A percentile compares a stretch with the other conserved stretches of the same genome.
Conservation (phyloP, 2,113 vertebrate genomes). For the Scartelaos histophorus region DNA sequence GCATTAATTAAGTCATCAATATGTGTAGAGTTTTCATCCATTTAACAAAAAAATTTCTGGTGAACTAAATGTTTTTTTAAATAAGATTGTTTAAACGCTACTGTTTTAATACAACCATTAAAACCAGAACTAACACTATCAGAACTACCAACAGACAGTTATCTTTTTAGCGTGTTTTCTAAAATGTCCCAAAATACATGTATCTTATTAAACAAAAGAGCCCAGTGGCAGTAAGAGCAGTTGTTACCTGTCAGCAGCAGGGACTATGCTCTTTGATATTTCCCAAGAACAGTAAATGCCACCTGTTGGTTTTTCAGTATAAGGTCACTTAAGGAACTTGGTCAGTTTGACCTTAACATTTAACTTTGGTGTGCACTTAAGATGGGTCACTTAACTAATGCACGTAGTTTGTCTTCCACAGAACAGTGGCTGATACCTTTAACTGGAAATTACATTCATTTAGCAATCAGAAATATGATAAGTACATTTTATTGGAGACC, state of each 20-base stretch:
- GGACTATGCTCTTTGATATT: constrained; percentile 20
- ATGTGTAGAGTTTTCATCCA: too few species aligned
- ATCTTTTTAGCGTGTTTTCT: not conserved
- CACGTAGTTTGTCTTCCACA: not conserved
- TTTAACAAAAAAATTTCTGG: too few species aligned
- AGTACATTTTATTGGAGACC: not conserved
- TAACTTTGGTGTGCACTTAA: constrained; percentile 3
- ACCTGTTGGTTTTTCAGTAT: constrained; percentile 24
- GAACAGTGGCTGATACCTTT: not conserved
- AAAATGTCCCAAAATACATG: not conserved
- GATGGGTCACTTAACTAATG: not conserved
- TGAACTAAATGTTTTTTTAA: too few species aligned
- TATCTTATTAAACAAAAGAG: constrained; percentile 5
- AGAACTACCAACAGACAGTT: too few species aligned
- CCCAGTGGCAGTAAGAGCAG: not conserved
- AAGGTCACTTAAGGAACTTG: constrained; percentile 12
- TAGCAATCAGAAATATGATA: not conserved
- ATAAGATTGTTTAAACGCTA: not conserved
- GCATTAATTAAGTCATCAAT: not conserved
- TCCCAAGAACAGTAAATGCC: constrained; percentile 39
- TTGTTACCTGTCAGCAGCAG: constrained; percentile 23
- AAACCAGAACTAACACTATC: too few species aligned
- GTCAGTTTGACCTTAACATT: constrained; percentile 35
- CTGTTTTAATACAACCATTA: not conserved
- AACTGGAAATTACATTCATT: not conserved